These are phyloP conservation scores for Phycodurus eques DNA, from an alignment of 2,113 vertebrate species.

Conservation along the genomic window DNA sequence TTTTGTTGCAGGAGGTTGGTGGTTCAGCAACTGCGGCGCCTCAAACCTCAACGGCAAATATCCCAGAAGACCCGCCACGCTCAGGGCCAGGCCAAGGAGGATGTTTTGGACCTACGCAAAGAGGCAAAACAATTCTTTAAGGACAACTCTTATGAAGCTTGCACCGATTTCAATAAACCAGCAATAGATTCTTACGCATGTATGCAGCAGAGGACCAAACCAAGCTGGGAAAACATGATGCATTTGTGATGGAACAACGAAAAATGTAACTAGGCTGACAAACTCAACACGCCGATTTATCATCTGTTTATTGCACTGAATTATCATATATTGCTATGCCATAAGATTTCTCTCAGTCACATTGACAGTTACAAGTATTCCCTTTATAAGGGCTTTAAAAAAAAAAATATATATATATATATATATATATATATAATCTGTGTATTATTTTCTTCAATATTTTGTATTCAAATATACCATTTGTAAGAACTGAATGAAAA, in stretches of 20 bases:
- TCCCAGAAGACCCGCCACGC: slow-evolving; percentile 67
- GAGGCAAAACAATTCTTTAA: slow-evolving; percentile 75
- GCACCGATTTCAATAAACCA: slow-evolving; percentile 54
- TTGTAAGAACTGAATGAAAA: slow-evolving; percentile 30
- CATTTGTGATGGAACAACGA: slow-evolving; percentile 2
- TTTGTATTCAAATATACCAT: slow-evolving; percentile 20
- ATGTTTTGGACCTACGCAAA: slow-evolving; percentile 82
- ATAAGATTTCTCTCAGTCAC: slow-evolving; percentile 49
- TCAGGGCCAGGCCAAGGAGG: slow-evolving; percentile 68
- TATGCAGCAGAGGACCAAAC: slow-evolving; percentile 10
- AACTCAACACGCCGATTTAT: slow-evolving; percentile 13
- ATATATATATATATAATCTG: slow-evolving; percentile 18
- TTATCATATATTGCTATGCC: slow-evolving; percentile 35
- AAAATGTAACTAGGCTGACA: neutral
- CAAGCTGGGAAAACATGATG: neutral
- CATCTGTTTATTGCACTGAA: slow-evolving; percentile 11
- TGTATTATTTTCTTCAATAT: slow-evolving; percentile 18
- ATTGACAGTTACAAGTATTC: slow-evolving; percentile 43
- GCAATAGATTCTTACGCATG: slow-evolving; percentile 1
- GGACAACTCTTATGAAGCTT: slow-evolving; percentile 76
- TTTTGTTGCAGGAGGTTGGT: slow-evolving; percentile 82
- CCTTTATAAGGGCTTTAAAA: slow-evolving; percentile 56
- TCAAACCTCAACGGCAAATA: slow-evolving; percentile 81
- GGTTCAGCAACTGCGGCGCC: slow-evolving; percentile 83
- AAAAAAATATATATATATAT: neutral